phyloP scores from a whole-genome alignment of 2,888 invertebrate genomes.

The Plusia festucae region DNA sequence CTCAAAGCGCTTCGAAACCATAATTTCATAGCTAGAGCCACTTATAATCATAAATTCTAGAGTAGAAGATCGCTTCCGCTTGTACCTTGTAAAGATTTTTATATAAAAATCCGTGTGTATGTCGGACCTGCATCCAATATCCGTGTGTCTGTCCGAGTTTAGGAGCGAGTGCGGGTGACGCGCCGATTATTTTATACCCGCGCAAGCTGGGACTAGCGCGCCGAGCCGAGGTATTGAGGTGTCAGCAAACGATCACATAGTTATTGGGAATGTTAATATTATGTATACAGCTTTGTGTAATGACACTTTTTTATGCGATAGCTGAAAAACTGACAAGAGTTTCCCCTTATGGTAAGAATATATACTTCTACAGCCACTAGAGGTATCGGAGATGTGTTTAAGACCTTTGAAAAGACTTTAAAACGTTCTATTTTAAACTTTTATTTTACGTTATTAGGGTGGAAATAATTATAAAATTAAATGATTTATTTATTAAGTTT shows the following conservation, averaged over 20 bases:
- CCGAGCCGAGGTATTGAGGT: constrained; percentile 23
- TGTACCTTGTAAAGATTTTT: constrained; percentile 39
- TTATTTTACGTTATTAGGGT: too few species aligned
- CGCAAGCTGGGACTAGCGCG: constrained; percentile 38
- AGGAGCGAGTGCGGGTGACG: constrained; percentile 67
- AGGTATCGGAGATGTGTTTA: too few species aligned
- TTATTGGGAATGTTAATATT: constrained; percentile 4
- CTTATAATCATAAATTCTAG: neutral
- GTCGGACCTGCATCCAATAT: constrained; percentile 72
- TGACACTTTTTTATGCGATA: neutral
- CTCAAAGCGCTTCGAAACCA: too few species aligned
- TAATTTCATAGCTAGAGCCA: neutral
- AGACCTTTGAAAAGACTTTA: too few species aligned
- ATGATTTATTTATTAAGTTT: too few species aligned
- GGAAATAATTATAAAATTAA: too few species aligned
- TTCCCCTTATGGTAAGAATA: too few species aligned
- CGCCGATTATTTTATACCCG: constrained; percentile 56
- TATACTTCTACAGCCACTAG: too few species aligned
- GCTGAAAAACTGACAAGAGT: neutral
- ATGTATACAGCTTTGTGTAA: neutral
- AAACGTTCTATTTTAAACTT: too few species aligned
- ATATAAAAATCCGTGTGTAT: constrained; percentile 65
- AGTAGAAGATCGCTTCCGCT: constrained; percentile 26
- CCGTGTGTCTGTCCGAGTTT: constrained; percentile 64
- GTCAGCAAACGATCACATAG: constrained; percentile 14